Conservation (phyloP, 2,113 vertebrate species). For the Hymenochirus boettgeri region DNA sequence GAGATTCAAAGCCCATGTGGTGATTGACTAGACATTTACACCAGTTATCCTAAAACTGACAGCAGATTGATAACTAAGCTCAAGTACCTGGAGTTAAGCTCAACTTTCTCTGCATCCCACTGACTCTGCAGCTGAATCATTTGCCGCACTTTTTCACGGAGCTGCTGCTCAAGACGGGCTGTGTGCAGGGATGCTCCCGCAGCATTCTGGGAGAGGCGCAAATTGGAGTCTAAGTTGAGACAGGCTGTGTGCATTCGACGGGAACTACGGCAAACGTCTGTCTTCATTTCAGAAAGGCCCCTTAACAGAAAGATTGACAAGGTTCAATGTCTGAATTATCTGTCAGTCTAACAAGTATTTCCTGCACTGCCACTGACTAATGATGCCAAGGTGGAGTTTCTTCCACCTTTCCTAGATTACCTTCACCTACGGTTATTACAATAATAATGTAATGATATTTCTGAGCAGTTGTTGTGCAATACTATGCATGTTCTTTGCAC, state of each 20-base stretch:
- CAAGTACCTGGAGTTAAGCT: constrained; percentile 72
- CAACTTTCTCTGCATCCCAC: constrained; percentile 71
- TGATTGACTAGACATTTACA: not conserved
- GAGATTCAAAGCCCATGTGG: not conserved
- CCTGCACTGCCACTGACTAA: too few relatives aligned
- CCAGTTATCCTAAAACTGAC: not conserved
- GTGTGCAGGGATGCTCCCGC: constrained; percentile 42
- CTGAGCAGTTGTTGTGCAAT: too few relatives aligned
- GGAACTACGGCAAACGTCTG: constrained; percentile 54
- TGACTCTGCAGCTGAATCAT: constrained; percentile 66
- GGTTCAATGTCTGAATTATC: too few relatives aligned
- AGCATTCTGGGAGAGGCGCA: constrained; percentile 47
- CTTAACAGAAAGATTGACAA: constrained; percentile 55
- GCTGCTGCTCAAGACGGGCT: constrained; percentile 58
- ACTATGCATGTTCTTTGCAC: too few relatives aligned
- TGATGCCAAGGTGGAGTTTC: too few relatives aligned
- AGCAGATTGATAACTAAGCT: not conserved
- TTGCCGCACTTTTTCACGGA: constrained; percentile 66
- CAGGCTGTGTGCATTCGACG: constrained; percentile 63
- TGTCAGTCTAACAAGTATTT: too few relatives aligned
- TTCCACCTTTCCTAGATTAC: too few relatives aligned
- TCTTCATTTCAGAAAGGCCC: constrained; percentile 64
- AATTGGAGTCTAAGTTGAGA: constrained; percentile 57
- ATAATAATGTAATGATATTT: not conserved
- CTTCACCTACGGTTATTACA: too few relatives aligned